These are phyloP conservation scores for Pterophyllum scalare DNA, from an alignment of 2,113 vertebrate species.

Conservation along the genomic window DNA sequence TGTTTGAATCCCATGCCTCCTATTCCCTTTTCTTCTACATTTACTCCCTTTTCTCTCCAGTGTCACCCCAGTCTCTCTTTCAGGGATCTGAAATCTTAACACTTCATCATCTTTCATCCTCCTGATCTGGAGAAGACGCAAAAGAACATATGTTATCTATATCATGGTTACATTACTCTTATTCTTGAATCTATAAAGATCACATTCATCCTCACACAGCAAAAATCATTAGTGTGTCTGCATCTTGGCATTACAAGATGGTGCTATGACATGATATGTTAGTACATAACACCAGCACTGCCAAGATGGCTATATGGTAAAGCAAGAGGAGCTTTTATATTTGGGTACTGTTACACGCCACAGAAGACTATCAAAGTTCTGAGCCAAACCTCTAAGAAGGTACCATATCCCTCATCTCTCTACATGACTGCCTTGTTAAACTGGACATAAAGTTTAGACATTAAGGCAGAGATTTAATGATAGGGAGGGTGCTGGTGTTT, in stretches of 20 bases:
- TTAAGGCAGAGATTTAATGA: constrained; percentile 18
- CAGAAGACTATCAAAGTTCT: constrained; percentile 20
- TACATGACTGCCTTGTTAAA: constrained; percentile 33
- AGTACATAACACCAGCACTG: constrained; percentile 38
- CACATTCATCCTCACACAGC: constrained; percentile 60
- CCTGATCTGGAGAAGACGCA: constrained; percentile 21
- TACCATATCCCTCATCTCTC: constrained; percentile 11
- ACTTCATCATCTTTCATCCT: constrained; percentile 70
- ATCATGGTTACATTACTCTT: constrained; percentile 65
- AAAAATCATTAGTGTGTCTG: constrained; percentile 53
- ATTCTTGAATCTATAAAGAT: constrained; percentile 51
- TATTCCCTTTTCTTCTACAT: constrained; percentile 32
- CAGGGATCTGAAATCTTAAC: constrained; percentile 55
- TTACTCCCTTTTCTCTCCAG: constrained; percentile 36
- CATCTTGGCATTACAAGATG: constrained; percentile 42
- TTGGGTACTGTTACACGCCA: constrained; percentile 40
- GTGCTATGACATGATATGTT: constrained; percentile 48
- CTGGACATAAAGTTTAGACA: constrained; percentile 10
- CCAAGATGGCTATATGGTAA: constrained; percentile 49
- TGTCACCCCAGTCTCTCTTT: constrained; percentile 50
- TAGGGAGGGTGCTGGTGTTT: constrained; percentile 3
- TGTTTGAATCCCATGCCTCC: constrained; percentile 61
- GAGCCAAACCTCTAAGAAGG: constrained; percentile 43
- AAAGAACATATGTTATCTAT: constrained; percentile 73
- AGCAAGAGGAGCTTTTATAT: constrained; percentile 35